Base-by-base conservation (phyloP, 1,140 invertebrate species). In the Lepidurus apus region DNA sequence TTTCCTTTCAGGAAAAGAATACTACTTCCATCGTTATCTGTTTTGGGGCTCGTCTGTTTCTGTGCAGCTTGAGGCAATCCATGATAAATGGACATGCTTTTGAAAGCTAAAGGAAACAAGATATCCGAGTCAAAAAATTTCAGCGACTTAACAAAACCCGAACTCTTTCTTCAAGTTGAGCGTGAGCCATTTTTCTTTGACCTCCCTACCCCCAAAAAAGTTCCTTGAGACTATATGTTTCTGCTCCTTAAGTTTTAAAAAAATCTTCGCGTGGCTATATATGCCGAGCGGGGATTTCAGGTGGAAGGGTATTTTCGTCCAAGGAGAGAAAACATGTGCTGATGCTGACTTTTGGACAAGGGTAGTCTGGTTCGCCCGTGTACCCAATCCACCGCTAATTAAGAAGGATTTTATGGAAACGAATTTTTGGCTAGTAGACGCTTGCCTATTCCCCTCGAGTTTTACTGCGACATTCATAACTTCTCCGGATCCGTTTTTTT, bases 381-480 rank as follows among this genome's bases (percentile, higher is more conserved):
- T 17, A 65, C 53, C 53, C 21, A 65, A 65, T 65, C 53, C 53
- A 65, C 53, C 53, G 13, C 53, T 65, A 65, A 65, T 65, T 65
- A 65, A 65, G 53, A 21, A 21, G 53, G 21, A 21, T 65, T 65
- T 65, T 65, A 65, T 65, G n/a, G 53, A 65, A 65, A 65, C 17
- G 8, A 65, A 65, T 65, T 65, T 34, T 21, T 21, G 53, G 9
- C 6, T 9, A 65, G 53, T 65, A 65, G 21, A 65, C 53, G 53
- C 13, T 21, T 65, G 53, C 53, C 53, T 17, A 7, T 65, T 11
- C 3, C n/a, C 53, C 53, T 47, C 21, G 2, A 34, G 21, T 65
- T 65, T 65, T 65, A 65, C 53, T 65, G 53, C 53, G 53, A 65
- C 53, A 65, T 65, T 65, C 17, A 65, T 65, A 65, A n/a, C 53